Evolutionary conservation across 2,888 invertebrate species (phyloP).

Genomic region (Pollenia angustigena): DNA sequence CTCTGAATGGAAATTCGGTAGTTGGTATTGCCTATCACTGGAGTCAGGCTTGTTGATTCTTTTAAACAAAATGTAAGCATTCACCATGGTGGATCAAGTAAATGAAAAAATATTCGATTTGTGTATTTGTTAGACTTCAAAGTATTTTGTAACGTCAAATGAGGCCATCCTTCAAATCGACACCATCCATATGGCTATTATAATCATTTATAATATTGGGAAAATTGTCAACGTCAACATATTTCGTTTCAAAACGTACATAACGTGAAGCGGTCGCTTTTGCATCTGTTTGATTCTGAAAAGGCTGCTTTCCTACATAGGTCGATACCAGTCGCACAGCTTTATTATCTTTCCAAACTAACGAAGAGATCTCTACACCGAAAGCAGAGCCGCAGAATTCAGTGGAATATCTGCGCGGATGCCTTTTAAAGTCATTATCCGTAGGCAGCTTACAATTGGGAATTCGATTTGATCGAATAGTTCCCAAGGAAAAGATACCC

Average conservation of each 20-base stretch:
- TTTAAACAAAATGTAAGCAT: too few species aligned
- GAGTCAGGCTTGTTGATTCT: too few species aligned
- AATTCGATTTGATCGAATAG: constrained; percentile 69
- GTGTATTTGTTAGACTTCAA: too few species aligned
- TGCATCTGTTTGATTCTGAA: constrained; percentile 64
- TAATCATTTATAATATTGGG: constrained; percentile 60
- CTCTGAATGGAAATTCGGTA: too few species aligned
- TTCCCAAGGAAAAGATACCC: constrained; percentile 60
- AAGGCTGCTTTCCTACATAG: constrained; percentile 59
- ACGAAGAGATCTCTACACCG: too few species aligned
- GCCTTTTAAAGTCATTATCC: constrained; percentile 62
- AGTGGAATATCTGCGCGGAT: constrained; percentile 59
- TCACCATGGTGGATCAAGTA: too few species aligned
- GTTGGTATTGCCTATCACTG: too few species aligned
- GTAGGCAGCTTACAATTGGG: constrained; percentile 66
- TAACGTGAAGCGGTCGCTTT: constrained; percentile 58
- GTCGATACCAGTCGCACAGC: too few species aligned
- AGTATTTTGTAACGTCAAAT: too few species aligned
- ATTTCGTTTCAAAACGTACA: constrained; percentile 68
- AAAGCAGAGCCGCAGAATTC: too few species aligned
- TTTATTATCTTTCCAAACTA: too few species aligned
- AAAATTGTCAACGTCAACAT: constrained; percentile 64
- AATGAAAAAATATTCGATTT: too few species aligned
- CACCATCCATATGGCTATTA: constrained; percentile 14
- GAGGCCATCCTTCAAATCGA: constrained; percentile 56